These are phyloP conservation scores for Lamellibrachia columna DNA, from an alignment of 2,888 invertebrate species.

Conservation along the genomic window DNA sequence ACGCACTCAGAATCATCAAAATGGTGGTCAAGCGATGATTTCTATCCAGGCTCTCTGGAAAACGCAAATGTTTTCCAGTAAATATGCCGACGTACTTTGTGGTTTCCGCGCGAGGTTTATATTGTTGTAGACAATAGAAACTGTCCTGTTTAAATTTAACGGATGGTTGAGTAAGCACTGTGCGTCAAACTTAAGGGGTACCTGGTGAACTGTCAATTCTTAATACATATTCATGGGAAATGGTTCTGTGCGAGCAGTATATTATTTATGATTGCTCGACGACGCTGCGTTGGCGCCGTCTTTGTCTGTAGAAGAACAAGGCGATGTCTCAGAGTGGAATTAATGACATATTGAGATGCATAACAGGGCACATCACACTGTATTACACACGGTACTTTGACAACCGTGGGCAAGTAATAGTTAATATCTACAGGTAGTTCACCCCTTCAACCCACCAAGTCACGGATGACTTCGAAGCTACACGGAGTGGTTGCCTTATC, in stretches of 20 bases:
- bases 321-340: background rate
- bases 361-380: background rate
- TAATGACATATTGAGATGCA: background rate
- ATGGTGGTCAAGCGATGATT: background rate
- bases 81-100: background rate
- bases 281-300: background rate
- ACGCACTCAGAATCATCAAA: background rate
- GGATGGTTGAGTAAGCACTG: background rate
- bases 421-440: background rate
- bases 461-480: too few species aligned
- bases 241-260: background rate
- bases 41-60: background rate
- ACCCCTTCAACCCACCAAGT: background rate
- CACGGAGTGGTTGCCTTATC: too few species aligned
- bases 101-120: background rate
- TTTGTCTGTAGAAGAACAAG: background rate
- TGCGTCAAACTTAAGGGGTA: too few species aligned
- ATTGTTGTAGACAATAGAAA: background rate
- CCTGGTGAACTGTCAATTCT: background rate
- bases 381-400: background rate
- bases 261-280: background rate
- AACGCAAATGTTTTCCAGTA: background rate
- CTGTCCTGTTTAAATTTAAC: conserved; percentile 4
- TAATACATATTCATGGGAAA: background rate
- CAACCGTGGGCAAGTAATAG: background rate